Evolutionary conservation across 2,797 vertebrate species (phyloP), one percentile per base, ranked within the genome.

Genomic region (Astyanax mexicanus): DNA sequence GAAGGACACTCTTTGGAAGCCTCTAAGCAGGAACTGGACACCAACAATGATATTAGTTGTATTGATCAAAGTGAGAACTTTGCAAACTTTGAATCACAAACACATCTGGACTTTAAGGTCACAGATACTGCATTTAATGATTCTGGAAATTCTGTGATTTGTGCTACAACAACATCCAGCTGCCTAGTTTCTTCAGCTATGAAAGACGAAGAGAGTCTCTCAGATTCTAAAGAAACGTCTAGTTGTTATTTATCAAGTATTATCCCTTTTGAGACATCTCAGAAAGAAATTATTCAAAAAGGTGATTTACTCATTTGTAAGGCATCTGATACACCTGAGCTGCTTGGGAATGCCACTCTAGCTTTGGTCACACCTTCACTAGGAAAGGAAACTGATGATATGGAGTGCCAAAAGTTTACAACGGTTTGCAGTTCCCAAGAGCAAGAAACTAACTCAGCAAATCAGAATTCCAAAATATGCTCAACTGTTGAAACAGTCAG

Each of bases 171-270:
- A 49, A 47, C 25, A 5, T 44, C 11, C 0, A 19, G 54, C 45
- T 29, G 5, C 52, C 40, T 42, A 0, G 3, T 42, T 75, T 49
- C 25, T 45, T 69, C 47, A 27, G 4, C 10, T 37, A 12, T n/a
- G 37, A 67, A 51, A 15, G 1, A 4, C n/a, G 32, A 4, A 55
- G 66, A 70, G 27, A 29, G 8, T 23, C 19, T 1, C 15, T 23
- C 40, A 29, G 23, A 11, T 35, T 45, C 55, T 3, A 55, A 62
- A 13, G 12, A 6, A 12, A 35, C 5, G 35, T 65, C 57, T 1
- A 47, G n/a, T 69, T 69, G 65, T 11, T n/a, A 12, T 19, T 37
- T 25, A 35, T 80, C 37, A 13, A 60, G 45, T 27, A 61, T 60
- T 42, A 35, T 27, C n/a, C 6, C 2, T 10, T 44, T 15, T 66